Percentiles rank a stretch among this genome's conserved stretches.
Conservation (phyloP, 2,888 invertebrate genomes). For the Athalia cordata region DNA sequence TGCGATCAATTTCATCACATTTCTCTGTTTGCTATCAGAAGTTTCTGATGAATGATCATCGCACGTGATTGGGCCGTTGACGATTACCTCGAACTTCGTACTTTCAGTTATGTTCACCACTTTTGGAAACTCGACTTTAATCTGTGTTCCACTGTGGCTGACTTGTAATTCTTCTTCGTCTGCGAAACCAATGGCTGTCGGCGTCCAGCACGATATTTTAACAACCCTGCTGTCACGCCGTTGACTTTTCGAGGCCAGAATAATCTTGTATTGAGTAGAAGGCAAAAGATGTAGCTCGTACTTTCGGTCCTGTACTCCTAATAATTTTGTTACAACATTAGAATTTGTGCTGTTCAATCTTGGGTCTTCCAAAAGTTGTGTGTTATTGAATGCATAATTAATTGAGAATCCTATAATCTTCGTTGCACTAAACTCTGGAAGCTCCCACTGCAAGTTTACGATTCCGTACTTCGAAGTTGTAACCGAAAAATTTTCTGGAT, state of each 20-base stretch:
- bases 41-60: not conserved
- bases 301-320: not conserved
- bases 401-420: constrained; percentile 13
- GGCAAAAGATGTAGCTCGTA: not conserved
- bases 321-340: not conserved
- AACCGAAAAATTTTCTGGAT: not conserved
- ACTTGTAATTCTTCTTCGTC: not conserved
- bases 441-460: not conserved
- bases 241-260: not conserved
- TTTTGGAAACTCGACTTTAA: not conserved
- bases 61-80: not conserved
- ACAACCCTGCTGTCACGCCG: not conserved
- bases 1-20: not conserved
- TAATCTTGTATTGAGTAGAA: not conserved
- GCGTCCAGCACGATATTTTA: too few relatives aligned
- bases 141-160: not conserved
- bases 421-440: not conserved
- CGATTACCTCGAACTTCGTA: not conserved
- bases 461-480: not conserved
- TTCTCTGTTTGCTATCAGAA: not conserved
- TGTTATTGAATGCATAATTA: too few relatives aligned
- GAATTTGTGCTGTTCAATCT: too few relatives aligned
- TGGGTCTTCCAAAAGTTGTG: not conserved
- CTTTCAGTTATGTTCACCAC: not conserved
- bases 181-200: not conserved